Evolutionary conservation across 2,797 vertebrate species (phyloP).

Genomic region (Sebastiscus albofasciatus): DNA sequence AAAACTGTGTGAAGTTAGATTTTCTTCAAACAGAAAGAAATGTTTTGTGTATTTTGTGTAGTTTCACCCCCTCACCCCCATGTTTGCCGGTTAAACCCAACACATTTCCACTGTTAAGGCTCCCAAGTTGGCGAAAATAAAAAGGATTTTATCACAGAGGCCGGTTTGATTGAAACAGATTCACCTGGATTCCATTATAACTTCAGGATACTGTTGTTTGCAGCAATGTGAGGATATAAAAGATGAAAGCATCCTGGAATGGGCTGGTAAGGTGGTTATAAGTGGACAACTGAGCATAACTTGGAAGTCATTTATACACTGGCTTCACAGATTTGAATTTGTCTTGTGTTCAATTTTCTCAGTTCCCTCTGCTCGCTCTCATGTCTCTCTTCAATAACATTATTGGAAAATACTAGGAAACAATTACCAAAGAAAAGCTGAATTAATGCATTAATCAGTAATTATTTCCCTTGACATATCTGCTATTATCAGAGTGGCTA

Average conservation of each 20-base stretch:
- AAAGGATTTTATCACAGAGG: neutral
- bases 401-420: neutral
- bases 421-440: neutral
- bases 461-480: conserved; percentile 20
- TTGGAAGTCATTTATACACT: neutral
- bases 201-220: conserved; percentile 3
- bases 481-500: conserved; percentile 1
- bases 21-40: neutral
- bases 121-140: neutral
- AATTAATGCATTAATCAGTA: conserved; percentile 5
- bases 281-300: neutral
- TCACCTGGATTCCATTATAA: conserved; percentile 16
- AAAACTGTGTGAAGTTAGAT: neutral
- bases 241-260: conserved; percentile 23
- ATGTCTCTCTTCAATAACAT: neutral
- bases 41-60: neutral
- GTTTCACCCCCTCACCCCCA: neutral
- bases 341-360: neutral
- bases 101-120: neutral
- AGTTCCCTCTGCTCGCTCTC: neutral
- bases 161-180: conserved; percentile 11
- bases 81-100: neutral
- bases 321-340: conserved; percentile 7
- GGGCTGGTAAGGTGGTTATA: neutral
- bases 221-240: conserved; percentile 6